Percentiles rank a stretch among this genome's conserved stretches.
phyloP scores from a whole-genome alignment of 23 tunicate genomes.

The Trididemnum nubilum region DNA sequence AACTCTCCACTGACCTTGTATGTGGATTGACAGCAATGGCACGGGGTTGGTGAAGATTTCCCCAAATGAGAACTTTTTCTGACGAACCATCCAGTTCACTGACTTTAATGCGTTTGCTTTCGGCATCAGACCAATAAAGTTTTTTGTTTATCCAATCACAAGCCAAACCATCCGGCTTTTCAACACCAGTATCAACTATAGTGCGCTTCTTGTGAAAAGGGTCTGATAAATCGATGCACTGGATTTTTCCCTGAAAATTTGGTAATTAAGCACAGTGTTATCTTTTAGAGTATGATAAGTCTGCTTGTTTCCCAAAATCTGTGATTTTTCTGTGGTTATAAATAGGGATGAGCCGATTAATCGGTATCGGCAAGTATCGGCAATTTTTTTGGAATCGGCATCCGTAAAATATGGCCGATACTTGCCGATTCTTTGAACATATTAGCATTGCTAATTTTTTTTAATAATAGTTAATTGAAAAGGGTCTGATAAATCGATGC shows the following conservation, averaged over 20 bases:
- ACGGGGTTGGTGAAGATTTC: slow-evolving; percentile 70
- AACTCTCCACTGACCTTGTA: slow-evolving; percentile 53
- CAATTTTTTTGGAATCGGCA: no score
- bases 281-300: no score
- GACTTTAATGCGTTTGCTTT: slow-evolving; percentile 77
- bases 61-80: slow-evolving; percentile 76
- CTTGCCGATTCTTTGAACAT: no score
- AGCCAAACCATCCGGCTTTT: slow-evolving; percentile 82
- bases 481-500: slow-evolving; percentile 43
- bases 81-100: slow-evolving; percentile 77
- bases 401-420: no score
- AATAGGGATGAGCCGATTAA: no score
- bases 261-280: no score
- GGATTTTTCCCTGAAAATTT: slow-evolving; percentile 64
- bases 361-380: no score
- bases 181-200: slow-evolving; percentile 49
- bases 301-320: no score
- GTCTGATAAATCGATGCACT: slow-evolving; percentile 46
- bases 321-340: no score
- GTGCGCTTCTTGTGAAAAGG: slow-evolving; percentile 34
- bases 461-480: no score
- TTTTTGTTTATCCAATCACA: slow-evolving; percentile 89
- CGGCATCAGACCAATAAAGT: slow-evolving; percentile 87
- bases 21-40: slow-evolving; percentile 89
- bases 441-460: no score